Conservation (phyloP, 2,113 vertebrate species). For the Dendrocopos noguchii region DNA sequence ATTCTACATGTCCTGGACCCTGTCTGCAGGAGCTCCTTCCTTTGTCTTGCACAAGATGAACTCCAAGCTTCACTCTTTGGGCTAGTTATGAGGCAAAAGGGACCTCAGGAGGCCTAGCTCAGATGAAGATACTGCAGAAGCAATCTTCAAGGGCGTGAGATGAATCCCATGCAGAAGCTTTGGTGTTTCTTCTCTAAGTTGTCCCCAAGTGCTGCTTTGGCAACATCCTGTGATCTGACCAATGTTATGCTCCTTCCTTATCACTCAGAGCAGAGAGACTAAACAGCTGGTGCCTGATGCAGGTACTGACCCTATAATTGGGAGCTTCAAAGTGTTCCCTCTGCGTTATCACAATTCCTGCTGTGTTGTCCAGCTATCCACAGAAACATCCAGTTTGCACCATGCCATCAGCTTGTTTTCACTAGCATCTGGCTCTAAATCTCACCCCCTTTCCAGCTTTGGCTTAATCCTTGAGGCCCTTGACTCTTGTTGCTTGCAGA, state of each 20-base stretch:
- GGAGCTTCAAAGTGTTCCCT: neutral
- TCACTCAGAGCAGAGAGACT: neutral
- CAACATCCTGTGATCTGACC: neutral
- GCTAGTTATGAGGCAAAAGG: neutral
- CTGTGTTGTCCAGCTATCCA: neutral
- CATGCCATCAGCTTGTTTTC: neutral
- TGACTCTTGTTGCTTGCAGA: neutral
- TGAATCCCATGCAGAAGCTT: neutral
- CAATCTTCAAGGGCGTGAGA: rapidly evolving
- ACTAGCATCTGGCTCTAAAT: neutral
- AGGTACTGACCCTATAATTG: neutral
- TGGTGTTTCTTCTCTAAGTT: neutral
- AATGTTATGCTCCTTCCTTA: neutral
- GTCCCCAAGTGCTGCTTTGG: neutral
- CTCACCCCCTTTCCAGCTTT: neutral
- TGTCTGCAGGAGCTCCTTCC: neutral
- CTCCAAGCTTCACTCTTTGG: neutral
- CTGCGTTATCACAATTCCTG: neutral
- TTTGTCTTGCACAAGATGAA: neutral
- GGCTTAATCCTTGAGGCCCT: neutral
- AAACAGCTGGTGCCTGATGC: neutral
- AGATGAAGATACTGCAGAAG: neutral
- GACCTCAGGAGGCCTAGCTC: neutral
- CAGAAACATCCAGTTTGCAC: neutral
- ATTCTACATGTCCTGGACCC: rapidly evolving